phyloP scores from a whole-genome alignment of 2,113 vertebrate species.

The Onychostruthus taczanowskii region DNA sequence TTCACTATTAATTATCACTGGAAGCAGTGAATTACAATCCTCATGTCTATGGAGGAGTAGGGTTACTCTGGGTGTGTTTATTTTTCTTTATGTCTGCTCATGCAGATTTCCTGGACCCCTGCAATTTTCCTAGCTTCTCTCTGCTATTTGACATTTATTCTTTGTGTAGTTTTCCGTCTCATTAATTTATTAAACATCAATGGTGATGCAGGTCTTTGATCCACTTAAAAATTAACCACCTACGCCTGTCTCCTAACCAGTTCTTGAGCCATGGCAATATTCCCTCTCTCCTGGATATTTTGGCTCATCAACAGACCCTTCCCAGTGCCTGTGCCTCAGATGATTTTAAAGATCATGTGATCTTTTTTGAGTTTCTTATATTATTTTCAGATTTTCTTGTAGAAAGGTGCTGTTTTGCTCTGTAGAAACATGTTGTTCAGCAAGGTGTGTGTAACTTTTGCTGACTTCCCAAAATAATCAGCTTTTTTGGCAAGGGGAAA shows the following conservation, averaged over 20 bases:
- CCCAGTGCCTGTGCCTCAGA: neutral
- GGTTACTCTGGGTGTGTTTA: neutral
- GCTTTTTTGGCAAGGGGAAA: neutral
- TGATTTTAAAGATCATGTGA: neutral
- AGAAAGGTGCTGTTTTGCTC: neutral
- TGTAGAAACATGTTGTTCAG: neutral
- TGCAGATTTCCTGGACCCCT: neutral
- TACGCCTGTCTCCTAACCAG: neutral
- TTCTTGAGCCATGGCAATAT: neutral
- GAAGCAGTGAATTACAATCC: neutral
- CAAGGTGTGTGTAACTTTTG: neutral
- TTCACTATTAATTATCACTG: neutral
- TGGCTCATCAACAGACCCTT: neutral
- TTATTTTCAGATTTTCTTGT: neutral
- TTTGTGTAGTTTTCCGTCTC: neutral
- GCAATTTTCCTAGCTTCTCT: neutral
- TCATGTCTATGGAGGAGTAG: accelerated
- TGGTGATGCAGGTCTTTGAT: neutral
- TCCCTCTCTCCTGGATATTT: neutral
- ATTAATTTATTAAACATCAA: slow-evolving; percentile 30
- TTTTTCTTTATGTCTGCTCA: neutral
- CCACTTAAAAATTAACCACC: neutral
- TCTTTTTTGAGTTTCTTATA: neutral
- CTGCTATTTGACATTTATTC: neutral
- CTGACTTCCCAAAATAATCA: neutral